A percentile compares a stretch with the other conserved stretches of the same genome.
Evolutionary conservation across 2,888 invertebrate genomes (phyloP).

Genomic region (Diploptera punctata): DNA sequence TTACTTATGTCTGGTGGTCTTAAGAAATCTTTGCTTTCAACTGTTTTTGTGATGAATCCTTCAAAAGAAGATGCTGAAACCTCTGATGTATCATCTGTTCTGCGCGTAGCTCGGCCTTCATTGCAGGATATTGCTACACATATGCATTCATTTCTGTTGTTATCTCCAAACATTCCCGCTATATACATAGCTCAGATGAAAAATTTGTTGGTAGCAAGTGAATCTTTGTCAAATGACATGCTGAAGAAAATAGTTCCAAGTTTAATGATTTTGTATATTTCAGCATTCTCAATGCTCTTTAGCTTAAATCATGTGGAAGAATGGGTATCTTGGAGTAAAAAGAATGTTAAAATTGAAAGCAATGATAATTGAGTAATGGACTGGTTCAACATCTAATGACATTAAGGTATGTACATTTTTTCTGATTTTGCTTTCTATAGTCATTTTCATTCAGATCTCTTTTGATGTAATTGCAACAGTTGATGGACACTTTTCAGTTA

Average conservation of each 20-base stretch:
- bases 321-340: neutral
- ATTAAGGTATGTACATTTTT: too few relatives aligned
- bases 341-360: neutral
- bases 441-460: too few relatives aligned
- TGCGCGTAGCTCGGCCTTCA: neutral
- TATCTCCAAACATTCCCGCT: neutral
- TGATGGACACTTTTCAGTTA: too few relatives aligned
- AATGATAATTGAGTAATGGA: neutral
- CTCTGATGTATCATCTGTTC: neutral
- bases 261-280: neutral
- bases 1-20: neutral
- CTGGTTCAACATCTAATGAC: too few relatives aligned
- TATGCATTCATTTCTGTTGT: neutral
- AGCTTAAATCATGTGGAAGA: neutral
- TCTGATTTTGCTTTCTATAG: too few relatives aligned
- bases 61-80: neutral
- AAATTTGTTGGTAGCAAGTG: neutral
- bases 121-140: neutral
- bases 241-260: neutral
- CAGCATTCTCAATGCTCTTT: neutral
- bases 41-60: too few relatives aligned
- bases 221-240: neutral
- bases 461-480: too few relatives aligned
- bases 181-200: neutral
- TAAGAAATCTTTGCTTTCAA: constrained; percentile 13